Base-by-base conservation (phyloP, 2,113 vertebrate species). In the Plecotus auritus region DNA sequence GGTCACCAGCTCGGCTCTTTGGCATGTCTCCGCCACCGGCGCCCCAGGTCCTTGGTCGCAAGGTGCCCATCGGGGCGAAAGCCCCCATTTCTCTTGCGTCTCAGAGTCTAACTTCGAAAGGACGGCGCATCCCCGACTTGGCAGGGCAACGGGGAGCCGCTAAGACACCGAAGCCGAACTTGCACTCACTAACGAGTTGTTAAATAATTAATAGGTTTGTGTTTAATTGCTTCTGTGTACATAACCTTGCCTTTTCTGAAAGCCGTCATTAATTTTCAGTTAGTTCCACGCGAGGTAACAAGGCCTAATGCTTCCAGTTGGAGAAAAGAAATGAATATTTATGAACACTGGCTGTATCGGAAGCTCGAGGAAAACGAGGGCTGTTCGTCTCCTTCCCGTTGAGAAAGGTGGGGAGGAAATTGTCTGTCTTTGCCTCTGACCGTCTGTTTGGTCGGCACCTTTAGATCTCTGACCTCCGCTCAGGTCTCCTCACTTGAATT, bases 181-280 rank as follows among this genome's bases (percentile, higher is more conserved):
- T 96, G 90, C 0, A 0, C 96, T 98, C 98, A 97, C 98, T 98
- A 98, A 97, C 97, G 97, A 96, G 97, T 97, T 98, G 98, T 97
- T 98, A 98, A 98, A 98, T 98, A 98, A 98, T 98, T 98, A 98
- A 98, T 98, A 97, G 97, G 98, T 97, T 98, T 97, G 95, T 95
- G 97, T 97, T 97, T 98, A 98, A 98, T 98, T 98, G 98, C 97
- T 96, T 97, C 98, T 98, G 98, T 98, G 98, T 98, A 98, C 98
- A 97, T 96, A 98, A 98, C 98, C 98, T 97, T 59, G 51, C 97
- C 93, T 98, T 98, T 97, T 97, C 98, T 96, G 95, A 97, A 97
- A 98, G 98, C 98, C 94, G 97, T 98, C 98, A 97, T 98, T 76
- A 85, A 97, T 98, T 98, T 98, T 98, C 98, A 94, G 98, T 98